Conservation (phyloP, 2,797 vertebrate genomes). For the Alectoris magna region DNA sequence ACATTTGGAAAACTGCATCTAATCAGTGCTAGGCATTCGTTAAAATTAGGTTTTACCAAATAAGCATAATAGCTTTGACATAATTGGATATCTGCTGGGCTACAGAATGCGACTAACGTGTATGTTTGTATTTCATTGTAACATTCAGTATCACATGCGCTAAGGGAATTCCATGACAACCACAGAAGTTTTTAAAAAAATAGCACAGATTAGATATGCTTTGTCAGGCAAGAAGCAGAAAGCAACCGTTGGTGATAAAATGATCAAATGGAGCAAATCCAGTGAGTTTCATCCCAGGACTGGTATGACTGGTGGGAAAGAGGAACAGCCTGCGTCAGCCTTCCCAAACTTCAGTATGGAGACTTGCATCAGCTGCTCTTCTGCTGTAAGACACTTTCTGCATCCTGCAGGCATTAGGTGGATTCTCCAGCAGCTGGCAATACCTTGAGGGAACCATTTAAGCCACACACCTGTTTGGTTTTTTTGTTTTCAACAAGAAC, state of each 20-base stretch:
- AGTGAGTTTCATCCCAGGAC: background rate
- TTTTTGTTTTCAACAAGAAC: background rate
- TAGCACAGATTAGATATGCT: background rate
- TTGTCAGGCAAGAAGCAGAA: constrained; percentile 29
- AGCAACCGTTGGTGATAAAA: constrained; percentile 24
- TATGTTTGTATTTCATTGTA: background rate
- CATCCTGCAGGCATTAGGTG: background rate
- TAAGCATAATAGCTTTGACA: background rate
- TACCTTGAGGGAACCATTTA: constrained; percentile 15
- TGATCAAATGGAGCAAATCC: constrained; percentile 15
- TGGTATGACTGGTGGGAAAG: constrained; percentile 7
- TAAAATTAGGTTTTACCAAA: constrained; percentile 20
- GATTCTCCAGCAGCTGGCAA: constrained; percentile 24
- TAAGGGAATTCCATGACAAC: background rate
- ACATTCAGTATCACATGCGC: background rate
- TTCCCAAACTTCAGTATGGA: background rate
- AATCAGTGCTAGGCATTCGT: background rate
- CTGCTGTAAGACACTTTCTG: background rate
- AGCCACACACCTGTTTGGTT: constrained; percentile 23
- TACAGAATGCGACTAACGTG: background rate
- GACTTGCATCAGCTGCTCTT: background rate
- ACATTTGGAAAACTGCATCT: constrained; percentile 17
- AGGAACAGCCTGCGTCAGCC: background rate
- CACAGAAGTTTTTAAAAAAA: background rate
- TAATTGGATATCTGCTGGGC: background rate